A percentile compares a stretch with the other conserved stretches of the same genome.
phyloP scores from a whole-genome alignment of 2,797 vertebrate species.

The Chelon auratus region DNA sequence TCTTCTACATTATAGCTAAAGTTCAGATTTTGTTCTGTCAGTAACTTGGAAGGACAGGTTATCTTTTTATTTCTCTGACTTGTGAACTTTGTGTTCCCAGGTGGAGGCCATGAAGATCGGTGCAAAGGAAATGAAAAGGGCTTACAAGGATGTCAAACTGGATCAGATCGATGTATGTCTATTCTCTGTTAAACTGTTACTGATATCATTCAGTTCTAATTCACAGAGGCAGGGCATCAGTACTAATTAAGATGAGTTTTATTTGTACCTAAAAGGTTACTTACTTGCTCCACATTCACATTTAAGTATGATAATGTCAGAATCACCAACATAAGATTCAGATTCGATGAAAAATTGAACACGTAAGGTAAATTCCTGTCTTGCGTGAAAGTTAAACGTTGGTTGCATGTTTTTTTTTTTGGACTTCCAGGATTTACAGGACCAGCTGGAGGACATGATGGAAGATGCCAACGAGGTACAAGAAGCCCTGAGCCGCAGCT shows the following conservation, averaged over 20 bases:
- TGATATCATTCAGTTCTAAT: background rate
- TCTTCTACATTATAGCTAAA: background rate
- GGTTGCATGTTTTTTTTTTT: background rate
- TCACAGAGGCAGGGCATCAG: background rate
- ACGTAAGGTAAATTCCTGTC: no score
- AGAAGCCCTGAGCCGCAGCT: conserved; percentile 95
- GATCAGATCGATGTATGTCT: conserved; percentile 95
- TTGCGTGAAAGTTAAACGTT: no score
- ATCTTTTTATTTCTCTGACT: background rate
- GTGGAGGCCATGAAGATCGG: conserved; percentile 99
- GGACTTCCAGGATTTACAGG: conserved; percentile 91
- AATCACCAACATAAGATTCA: background rate
- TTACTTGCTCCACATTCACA: background rate
- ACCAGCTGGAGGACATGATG: conserved; percentile 99
- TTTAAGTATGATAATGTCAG: background rate
- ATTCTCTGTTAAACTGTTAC: background rate
- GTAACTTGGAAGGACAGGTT: background rate
- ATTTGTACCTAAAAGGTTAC: background rate
- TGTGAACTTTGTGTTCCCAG: conserved; percentile 76
- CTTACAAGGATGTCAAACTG: conserved; percentile 96
- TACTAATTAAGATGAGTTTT: background rate
- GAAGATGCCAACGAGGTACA: conserved; percentile 96
- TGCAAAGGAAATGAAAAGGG: conserved; percentile 98
- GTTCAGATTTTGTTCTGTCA: background rate
- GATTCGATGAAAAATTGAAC: no score